These are phyloP conservation scores for Colletes gigas DNA, from an alignment of 1,140 invertebrate genomes.

Conservation along the genomic window DNA sequence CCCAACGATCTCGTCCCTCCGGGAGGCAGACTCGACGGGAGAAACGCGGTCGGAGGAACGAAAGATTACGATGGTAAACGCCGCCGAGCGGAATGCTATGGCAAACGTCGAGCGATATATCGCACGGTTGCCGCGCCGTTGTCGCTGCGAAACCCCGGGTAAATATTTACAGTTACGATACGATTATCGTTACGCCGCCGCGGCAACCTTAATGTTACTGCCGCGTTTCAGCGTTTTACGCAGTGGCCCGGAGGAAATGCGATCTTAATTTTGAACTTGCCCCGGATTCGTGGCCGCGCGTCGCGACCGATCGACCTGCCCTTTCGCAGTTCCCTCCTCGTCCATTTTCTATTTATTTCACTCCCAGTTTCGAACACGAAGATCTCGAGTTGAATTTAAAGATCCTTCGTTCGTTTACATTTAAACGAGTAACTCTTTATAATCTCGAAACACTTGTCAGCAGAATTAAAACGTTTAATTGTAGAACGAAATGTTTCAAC, in stretches of 20 bases:
- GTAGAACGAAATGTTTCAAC: too few species aligned
- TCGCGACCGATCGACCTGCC: not conserved
- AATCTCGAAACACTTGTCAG: too few species aligned
- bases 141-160: not conserved
- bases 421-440: too few species aligned
- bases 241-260: not conserved
- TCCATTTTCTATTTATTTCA: not conserved
- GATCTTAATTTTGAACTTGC: not conserved
- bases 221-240: not conserved
- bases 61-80: conserved; percentile 37
- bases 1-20: not conserved
- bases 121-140: not conserved
- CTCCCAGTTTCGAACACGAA: too few species aligned
- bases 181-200: conserved; percentile 29
- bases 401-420: too few species aligned
- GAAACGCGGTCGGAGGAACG: not conserved
- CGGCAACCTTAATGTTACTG: conserved; percentile 1
- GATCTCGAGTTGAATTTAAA: too few species aligned
- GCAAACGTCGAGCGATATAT: conserved; percentile 11
- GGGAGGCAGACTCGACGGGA: not conserved
- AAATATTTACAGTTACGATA: conserved; percentile 49
- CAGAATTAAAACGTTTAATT: too few species aligned
- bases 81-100: not conserved
- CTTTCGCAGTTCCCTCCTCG: not conserved
- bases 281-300: not conserved